Evolutionary conservation across 2,797 vertebrate genomes (phyloP).

Genomic region (Sebastiscus albofasciatus): DNA sequence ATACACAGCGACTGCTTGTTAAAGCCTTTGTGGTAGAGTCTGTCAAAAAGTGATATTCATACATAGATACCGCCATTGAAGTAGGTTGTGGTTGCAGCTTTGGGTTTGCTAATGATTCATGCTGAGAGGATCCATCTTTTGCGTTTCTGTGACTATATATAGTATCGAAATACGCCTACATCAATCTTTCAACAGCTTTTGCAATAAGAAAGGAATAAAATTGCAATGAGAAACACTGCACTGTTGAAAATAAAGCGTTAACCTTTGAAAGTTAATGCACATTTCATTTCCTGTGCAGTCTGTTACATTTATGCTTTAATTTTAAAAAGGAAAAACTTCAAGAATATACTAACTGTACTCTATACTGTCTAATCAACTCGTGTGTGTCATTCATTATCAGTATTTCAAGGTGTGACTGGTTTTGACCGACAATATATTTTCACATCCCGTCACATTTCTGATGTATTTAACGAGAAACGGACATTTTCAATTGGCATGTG

Average conservation of each 20-base stretch:
- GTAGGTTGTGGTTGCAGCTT: constrained; percentile 23
- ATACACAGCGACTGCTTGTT: neutral
- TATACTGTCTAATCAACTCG: neutral
- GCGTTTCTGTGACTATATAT: neutral
- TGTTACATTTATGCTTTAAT: neutral
- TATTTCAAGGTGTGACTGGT: neutral
- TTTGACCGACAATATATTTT: neutral
- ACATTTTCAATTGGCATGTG: neutral
- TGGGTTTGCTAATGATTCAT: constrained; percentile 42
- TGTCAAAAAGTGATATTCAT: neutral
- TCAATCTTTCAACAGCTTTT: neutral
- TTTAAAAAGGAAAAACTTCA: neutral
- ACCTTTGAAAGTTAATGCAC: neutral
- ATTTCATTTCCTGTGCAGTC: neutral
- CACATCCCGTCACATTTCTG: neutral
- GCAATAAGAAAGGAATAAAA: too few species aligned
- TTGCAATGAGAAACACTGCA: neutral
- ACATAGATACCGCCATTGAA: neutral
- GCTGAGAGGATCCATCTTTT: constrained; percentile 27
- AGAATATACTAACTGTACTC: neutral
- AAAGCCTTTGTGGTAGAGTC: neutral
- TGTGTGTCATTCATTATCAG: neutral
- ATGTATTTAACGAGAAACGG: neutral
- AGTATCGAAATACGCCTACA: neutral
- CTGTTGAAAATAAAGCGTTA: neutral